Percentiles rank a stretch among this genome's conserved stretches.
Evolutionary conservation across 2,113 vertebrate genomes (phyloP).

Genomic region (Clarias macrocephalus): DNA sequence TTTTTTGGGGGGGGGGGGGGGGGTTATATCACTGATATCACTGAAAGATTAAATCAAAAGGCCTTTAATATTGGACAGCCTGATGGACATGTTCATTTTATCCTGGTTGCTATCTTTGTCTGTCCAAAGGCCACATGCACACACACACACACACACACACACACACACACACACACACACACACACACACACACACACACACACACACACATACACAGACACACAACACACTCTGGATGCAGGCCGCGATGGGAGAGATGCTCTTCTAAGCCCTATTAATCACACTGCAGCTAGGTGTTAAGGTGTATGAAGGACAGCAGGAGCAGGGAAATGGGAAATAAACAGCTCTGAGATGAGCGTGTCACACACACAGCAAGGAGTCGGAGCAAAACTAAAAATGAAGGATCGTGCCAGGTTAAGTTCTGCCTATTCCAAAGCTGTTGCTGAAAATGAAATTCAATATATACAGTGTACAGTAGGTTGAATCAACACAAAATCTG

Average conservation of each 20-base stretch:
- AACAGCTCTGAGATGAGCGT: conserved; percentile 2
- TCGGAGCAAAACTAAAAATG: background rate
- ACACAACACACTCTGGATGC: conserved; percentile 39
- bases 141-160: background rate
- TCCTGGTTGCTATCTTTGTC: conserved; percentile 62
- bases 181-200: background rate
- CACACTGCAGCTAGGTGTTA: conserved; percentile 64
- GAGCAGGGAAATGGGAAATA: conserved; percentile 33
- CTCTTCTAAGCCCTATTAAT: conserved; percentile 61
- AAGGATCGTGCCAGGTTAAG: background rate
- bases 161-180: conserved; percentile 28
- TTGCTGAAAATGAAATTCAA: background rate
- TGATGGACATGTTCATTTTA: conserved; percentile 74
- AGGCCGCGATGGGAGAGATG: conserved; percentile 64
- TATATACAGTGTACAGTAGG: no score
- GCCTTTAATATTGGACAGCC: conserved; percentile 67
- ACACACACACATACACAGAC: background rate
- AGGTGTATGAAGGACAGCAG: conserved; percentile 63
- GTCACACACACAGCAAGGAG: background rate
- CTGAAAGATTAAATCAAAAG: conserved; percentile 68
- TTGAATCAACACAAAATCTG: background rate
- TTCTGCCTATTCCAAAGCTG: background rate
- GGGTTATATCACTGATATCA: conserved; percentile 42
- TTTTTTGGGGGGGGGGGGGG: background rate
- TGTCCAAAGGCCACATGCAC: conserved; percentile 62